A percentile compares a stretch with the other conserved stretches of the same genome.
These are phyloP conservation scores for Drosophila barbarae DNA, from an alignment of 2,888 invertebrate genomes.

Conservation along the genomic window DNA sequence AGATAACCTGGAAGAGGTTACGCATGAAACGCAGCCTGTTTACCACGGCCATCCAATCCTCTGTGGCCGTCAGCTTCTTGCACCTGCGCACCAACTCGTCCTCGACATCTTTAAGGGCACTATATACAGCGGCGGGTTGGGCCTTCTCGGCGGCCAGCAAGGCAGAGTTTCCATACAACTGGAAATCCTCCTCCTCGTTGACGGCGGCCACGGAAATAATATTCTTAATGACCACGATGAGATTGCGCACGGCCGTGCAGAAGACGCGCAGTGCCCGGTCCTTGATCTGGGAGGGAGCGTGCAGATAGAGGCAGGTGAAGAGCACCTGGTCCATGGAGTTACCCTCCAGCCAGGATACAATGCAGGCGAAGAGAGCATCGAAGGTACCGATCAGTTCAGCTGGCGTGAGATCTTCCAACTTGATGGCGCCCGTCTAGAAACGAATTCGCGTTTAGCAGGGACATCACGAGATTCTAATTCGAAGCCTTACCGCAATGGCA, in stretches of 20 bases:
- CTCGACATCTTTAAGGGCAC: conserved; percentile 91
- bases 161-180: conserved; percentile 92
- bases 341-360: conserved; percentile 98
- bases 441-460: neutral
- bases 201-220: conserved; percentile 92
- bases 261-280: conserved; percentile 92
- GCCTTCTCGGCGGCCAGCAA: conserved; percentile 86
- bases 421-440: conserved; percentile 86
- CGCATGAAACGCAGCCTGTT: conserved; percentile 92
- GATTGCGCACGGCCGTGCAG: conserved; percentile 91
- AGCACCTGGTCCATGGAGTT: conserved; percentile 98
- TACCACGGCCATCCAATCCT: conserved; percentile 85
- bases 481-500: conserved; percentile 85
- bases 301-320: conserved; percentile 96
- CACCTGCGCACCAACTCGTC: conserved; percentile 90
- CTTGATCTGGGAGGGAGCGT: conserved; percentile 91
- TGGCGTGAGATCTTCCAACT: conserved; percentile 87
- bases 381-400: conserved; percentile 94
- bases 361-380: conserved; percentile 94
- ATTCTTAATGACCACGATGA: conserved; percentile 93
- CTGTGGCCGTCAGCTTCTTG: conserved; percentile 80
- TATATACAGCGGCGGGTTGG: conserved; percentile 86
- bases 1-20: conserved; percentile 90
- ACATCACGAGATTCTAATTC: too few species aligned
- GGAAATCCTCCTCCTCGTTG: conserved; percentile 98